Evolutionary conservation across 2,888 invertebrate species (phyloP), one percentile per base, ranked within the genome.

Genomic region (Caenorhabditis sp.): DNA sequence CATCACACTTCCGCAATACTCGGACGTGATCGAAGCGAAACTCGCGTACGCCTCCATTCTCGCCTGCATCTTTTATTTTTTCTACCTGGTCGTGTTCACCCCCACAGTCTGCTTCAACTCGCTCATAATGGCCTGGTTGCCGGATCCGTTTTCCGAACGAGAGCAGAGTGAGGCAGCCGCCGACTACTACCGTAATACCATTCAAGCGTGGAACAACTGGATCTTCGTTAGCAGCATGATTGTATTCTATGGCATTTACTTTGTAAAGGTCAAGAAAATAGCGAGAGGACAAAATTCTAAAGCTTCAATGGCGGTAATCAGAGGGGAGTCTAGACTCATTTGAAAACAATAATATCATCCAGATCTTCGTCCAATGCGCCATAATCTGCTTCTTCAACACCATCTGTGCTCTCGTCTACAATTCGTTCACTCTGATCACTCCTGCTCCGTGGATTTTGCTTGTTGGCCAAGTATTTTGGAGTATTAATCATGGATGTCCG

Each of bases 121-220:
- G 3, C 24, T 41, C 3, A 52, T 50, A 20, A 62, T 62, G 62
- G 62, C 52, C 6, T 62, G 48, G 50, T 30, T 52, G 4, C 62
- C 62, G 5, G 62, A 62, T 15, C 62, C 62, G 13, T 13, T 62
- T 1, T 35, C 62, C 27, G 37, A 48, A 24, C 17, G 43, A 15
- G 3, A 0, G 4, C 22, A 41, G 20, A 30, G 35, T 1, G 39
- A 26, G 17, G 62, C 17, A 22, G 62, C 62, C 0, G 22, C 27
- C 2, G 43, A 52, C 1, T 41, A 52, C 24, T 62, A 50, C 15
- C 20, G 32, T 2, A 68, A 68, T 39, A 15, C 41, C 5, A 30
- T 41, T 11, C 70, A 70, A 61, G 61, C 70, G n/a, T 70, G 59
- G 70, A 70, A 70, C 27, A 70, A 70, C 24, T 70, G 70, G 70